Conservation (phyloP, 2,113 vertebrate genomes). For the Columba livia region DNA sequence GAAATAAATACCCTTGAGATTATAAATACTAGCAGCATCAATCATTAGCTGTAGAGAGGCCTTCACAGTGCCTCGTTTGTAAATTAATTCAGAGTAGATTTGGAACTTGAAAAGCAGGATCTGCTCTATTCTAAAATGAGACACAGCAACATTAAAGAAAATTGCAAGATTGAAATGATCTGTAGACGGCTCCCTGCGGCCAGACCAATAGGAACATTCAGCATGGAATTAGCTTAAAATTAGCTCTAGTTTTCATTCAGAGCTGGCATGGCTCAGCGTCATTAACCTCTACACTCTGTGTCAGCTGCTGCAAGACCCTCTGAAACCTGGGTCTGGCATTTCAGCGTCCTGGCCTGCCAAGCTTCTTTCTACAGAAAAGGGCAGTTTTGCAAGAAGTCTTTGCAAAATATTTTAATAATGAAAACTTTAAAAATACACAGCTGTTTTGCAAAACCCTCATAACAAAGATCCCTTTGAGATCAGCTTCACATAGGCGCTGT, state of each 20-base stretch:
- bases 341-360: not conserved
- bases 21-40: not conserved
- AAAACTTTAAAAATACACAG: conserved; percentile 53
- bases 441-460: not conserved
- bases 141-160: conserved; percentile 27
- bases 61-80: not conserved
- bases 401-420: conserved; percentile 62
- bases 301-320: conserved; percentile 29
- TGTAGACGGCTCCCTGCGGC: not conserved
- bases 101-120: not conserved
- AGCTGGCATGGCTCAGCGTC: not conserved
- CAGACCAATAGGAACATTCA: conserved; percentile 6
- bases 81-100: conserved; percentile 22
- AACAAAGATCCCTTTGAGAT: conserved; percentile 55
- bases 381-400: conserved; percentile 52
- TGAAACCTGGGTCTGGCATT: conserved; percentile 27
- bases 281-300: not conserved
- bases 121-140: not conserved
- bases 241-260: conserved; percentile 15
- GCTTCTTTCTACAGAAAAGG: conserved; percentile 4
- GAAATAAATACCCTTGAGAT: not conserved
- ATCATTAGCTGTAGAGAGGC: not conserved
- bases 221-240: conserved; percentile 15
- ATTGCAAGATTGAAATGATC: conserved; percentile 4
- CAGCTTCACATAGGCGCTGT: not conserved